Base-by-base conservation (phyloP, 2,797 vertebrate genomes). In the Ctenochaetus hawaiiensis region DNA sequence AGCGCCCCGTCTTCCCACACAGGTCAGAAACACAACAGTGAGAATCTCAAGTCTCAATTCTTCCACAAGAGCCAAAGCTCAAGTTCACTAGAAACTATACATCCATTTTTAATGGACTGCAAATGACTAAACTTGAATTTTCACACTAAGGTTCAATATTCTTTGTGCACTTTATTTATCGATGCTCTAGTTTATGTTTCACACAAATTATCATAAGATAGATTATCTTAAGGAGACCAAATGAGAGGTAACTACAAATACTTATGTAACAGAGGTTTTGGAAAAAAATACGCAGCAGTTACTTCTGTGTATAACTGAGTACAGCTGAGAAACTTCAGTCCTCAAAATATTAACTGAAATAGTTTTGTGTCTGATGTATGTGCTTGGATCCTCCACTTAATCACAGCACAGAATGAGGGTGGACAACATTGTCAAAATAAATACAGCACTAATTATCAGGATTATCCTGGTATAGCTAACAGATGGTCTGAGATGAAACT, bases 1-100 rank as follows among this genome's bases (percentile, higher is more conserved):
- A 74, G 68, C 3, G 81, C 69, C 85, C 87, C 61, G 37, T 90
- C 92, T 86, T 91, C 92, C 92, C 89, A 93, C 91, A 84, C 85
- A 87, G 91, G 90, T 92, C 91, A 91, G 54, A 75, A 34, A 84
- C 77, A 82, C 83, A 90, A 85, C 75, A 75, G 74, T 70, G 76
- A 88, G 58, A 77, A 88, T 75, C 71, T 79, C 18, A 68, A 86
- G 71, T 61, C 75, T 79, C 74, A 77, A 49, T 87, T 86, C 81
- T 78, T 86, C 41, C 75, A 82, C 49, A 67, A 79, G 67, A 87
- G 62, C 47, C 72, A 77, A 85, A 87, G 65, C 54, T 72, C 51
- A 72, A 72, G 20, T 67, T 82, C 75, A 67, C 79, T 48, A 43
- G 71, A 84, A 81, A 85, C 49, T n/a, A 80, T 13, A 65, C n/a